Evolutionary conservation across 2,888 invertebrate species (phyloP), one percentile per base, ranked within the genome.

Genomic region (Escarpia spicata): DNA sequence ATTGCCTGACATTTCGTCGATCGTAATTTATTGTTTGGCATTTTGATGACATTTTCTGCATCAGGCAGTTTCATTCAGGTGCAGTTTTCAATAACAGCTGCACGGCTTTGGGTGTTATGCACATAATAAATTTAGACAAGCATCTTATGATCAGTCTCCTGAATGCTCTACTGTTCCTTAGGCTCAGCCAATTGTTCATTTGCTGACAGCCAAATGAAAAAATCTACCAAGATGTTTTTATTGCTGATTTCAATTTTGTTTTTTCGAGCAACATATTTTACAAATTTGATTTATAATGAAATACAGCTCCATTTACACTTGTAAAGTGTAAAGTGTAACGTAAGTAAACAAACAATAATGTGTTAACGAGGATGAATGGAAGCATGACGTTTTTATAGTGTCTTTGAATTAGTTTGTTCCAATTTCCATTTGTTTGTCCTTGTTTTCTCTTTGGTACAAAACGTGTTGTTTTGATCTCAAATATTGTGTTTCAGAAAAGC

Each of bases 21-120:
- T 75, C n/a, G 75, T 75, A 75, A 75, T 26, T 75, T 75, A 75
- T 75, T 75, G 75, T 75, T 75, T 75, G 75, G 19, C 75, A 75
- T 75, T 75, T 60, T n/a, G 75, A 1, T 75, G 75, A 75, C n/a
- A 75, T 75, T 26, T 52, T 26, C 26, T 4, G 26, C 19, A 26
- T 75, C 19, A 26, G 75, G 75, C 75, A 26, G 75, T 75, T 26
- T 26, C 75, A 75, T 75, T 75, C 75, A 75, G 75, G 75, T 75
- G 75, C 75, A 75, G 6, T 75, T 75, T 75, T 26, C 75, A 75
- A 75, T 75, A 75, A 75, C 2, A 26, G 75, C 52, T 9, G 9
- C 75, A 75, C 19, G 26, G 26, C 75, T 75, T 15, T 75, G 75
- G 75, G 75, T 75, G 75, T 75, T 19, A 26, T 75, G 75, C 19